phyloP scores from a whole-genome alignment of 2,888 invertebrate species.

The Drosophila putrida region DNA sequence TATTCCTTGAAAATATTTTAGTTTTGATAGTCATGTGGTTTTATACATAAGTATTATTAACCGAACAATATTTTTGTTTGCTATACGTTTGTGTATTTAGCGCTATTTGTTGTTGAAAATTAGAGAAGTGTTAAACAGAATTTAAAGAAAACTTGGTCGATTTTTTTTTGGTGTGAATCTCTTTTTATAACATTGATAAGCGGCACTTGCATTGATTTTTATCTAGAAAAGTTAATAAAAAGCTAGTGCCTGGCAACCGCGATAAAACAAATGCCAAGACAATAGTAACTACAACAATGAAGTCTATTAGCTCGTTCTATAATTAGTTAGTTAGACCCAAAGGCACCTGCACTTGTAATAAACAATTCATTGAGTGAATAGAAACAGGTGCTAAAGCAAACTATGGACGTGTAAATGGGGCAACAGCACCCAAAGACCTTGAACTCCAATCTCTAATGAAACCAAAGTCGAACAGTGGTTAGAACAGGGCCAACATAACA shows the following conservation, averaged over 20 bases:
- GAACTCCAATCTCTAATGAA: slow-evolving; percentile 43
- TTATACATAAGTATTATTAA: slow-evolving; percentile 24
- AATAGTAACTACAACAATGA: slow-evolving; percentile 47
- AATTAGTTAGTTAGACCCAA: slow-evolving; percentile 11
- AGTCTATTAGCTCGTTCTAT: slow-evolving; percentile 35
- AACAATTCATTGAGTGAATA: slow-evolving; percentile 61
- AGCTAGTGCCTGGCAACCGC: slow-evolving; percentile 53
- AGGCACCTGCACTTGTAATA: slow-evolving; percentile 17
- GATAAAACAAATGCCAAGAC: slow-evolving; percentile 29
- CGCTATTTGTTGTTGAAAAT: slow-evolving; percentile 50
- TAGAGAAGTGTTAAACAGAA: slow-evolving; percentile 59
- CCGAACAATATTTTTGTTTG: slow-evolving; percentile 44
- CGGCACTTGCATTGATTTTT: slow-evolving; percentile 60
- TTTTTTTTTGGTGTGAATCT: not conserved
- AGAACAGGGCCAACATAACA: slow-evolving; percentile 7
- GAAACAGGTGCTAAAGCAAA: slow-evolving; percentile 61
- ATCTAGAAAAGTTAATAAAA: slow-evolving; percentile 37
- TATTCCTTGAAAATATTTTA: slow-evolving; percentile 6
- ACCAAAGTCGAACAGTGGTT: slow-evolving; percentile 34
- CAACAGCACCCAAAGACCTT: slow-evolving; percentile 60
- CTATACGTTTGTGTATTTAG: slow-evolving; percentile 17
- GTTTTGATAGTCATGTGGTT: slow-evolving; percentile 44
- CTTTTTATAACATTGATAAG: not conserved
- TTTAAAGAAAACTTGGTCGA: not conserved
- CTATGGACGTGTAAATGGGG: slow-evolving; percentile 23